Conservation (phyloP, 2,797 vertebrate species). For the Carapus acus region DNA sequence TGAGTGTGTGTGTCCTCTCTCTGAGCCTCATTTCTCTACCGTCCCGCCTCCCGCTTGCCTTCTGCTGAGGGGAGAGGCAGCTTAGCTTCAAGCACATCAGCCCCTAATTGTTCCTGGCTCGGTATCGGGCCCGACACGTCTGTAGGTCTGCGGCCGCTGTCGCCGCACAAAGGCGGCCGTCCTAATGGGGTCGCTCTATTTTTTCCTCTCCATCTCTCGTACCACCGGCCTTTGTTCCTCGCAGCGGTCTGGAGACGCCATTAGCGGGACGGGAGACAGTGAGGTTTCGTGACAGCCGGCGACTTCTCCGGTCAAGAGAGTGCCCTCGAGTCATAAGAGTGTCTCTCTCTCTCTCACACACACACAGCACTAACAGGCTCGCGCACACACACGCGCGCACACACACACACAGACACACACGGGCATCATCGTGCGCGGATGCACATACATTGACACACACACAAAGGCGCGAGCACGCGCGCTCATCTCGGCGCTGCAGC, state of each 20-base stretch:
- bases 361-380: conserved; percentile 46
- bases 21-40: conserved; percentile 31
- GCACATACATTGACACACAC: no score
- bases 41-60: conserved; percentile 7
- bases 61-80: conserved; percentile 32
- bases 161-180: conserved; percentile 56
- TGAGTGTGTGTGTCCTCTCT: background rate
- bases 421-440: no score
- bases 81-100: conserved; percentile 52
- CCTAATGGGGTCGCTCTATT: conserved; percentile 59
- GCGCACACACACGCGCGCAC: no score
- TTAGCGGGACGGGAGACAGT: conserved; percentile 71
- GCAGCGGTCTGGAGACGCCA: conserved; percentile 72
- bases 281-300: conserved; percentile 75
- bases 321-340: conserved; percentile 64
- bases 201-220: conserved; percentile 44
- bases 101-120: conserved; percentile 63
- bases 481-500: no score
- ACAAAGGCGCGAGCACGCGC: no score
- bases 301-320: conserved; percentile 69
- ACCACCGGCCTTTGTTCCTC: conserved; percentile 69
- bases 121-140: conserved; percentile 61
- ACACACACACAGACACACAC: no score
- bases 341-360: conserved; percentile 67
- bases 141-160: conserved; percentile 55